Percentiles rank a stretch among this genome's conserved stretches.
phyloP scores from a whole-genome alignment of 2,888 invertebrate genomes.

The Plagodis dolabraria region DNA sequence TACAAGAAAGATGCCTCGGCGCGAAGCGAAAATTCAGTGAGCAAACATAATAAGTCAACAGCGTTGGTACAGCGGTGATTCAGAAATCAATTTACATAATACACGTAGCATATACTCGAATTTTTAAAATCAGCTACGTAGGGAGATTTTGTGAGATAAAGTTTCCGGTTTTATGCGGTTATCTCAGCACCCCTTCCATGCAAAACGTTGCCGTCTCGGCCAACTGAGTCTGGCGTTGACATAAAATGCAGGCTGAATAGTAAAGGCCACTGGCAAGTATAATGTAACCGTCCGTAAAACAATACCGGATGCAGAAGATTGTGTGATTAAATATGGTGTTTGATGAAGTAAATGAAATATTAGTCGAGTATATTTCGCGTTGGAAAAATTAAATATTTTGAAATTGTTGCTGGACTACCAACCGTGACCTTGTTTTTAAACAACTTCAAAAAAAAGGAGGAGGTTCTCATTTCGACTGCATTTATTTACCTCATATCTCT shows the following conservation, averaged over 20 bases:
- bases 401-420: too few relatives aligned
- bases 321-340: too few relatives aligned
- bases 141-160: conserved; percentile 62
- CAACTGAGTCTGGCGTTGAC: conserved; percentile 52
- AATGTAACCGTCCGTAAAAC: conserved; percentile 48
- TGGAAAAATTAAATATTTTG: too few relatives aligned
- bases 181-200: conserved; percentile 54
- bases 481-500: too few relatives aligned
- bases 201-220: conserved; percentile 52
- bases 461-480: too few relatives aligned
- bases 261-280: conserved; percentile 41
- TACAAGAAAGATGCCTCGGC: conserved; percentile 37
- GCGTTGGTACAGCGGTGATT: conserved; percentile 48
- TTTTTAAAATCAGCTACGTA: conserved; percentile 66
- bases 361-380: too few relatives aligned
- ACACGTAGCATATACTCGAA: conserved; percentile 59
- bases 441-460: too few relatives aligned
- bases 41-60: conserved; percentile 48
- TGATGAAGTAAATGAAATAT: too few relatives aligned
- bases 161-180: conserved; percentile 61
- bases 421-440: too few relatives aligned
- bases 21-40: conserved; percentile 36
- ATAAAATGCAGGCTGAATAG: conserved; percentile 59
- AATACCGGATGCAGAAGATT: conserved; percentile 28
- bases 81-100: conserved; percentile 67